Base-by-base conservation (phyloP, 2,797 vertebrate genomes). In the Gallirallus australis region DNA sequence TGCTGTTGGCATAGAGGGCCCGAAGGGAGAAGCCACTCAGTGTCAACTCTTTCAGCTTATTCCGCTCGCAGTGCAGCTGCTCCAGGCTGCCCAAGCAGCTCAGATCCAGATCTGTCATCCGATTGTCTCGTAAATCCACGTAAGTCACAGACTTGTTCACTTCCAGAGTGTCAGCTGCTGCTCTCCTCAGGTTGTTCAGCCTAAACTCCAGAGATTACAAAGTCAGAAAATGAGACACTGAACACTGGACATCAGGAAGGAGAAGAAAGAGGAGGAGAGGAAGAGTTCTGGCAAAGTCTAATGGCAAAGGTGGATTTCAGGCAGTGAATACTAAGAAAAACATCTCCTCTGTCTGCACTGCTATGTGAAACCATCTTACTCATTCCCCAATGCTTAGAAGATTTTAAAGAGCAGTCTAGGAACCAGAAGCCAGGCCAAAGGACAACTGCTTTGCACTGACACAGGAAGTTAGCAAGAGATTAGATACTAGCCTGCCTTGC, bases 41-140 rank as follows among this genome's bases (percentile, higher is more conserved):
- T 0, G 98, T 99, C 90, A 99, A 98, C 40, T 98, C 98, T 95
- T 97, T 98, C 97, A 99, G 98, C 88, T 98, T 98, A 97, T 99
- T 99, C 77, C 99, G 98, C 84, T 99, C 99, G 60, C 99, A 99
- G 96, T 99, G 98, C 94, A 99, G 97, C 85, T 98, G 99, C 97
- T 99, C 99, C 98, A 99, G 97, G 97, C 97, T 98, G 97, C 98
- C 98, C 89, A 99, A 78, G 24, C 98, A 98, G 97, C 98, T 98
- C 95, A 99, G 98, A 96, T 99, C 99, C 86, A 99, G 97, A 30
- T 98, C 97, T 75, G 97, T 97, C 91, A 99, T 97, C 40, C 97
- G 97, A 97, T 99, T 99, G 98, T 99, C 99, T 95, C 99, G 98
- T 92, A 99, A 92, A 97, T 99, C 99, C 97, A 99, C 89, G 82